These are phyloP conservation scores for Brenthis hecate DNA, from an alignment of 2,888 invertebrate species.

Conservation along the genomic window DNA sequence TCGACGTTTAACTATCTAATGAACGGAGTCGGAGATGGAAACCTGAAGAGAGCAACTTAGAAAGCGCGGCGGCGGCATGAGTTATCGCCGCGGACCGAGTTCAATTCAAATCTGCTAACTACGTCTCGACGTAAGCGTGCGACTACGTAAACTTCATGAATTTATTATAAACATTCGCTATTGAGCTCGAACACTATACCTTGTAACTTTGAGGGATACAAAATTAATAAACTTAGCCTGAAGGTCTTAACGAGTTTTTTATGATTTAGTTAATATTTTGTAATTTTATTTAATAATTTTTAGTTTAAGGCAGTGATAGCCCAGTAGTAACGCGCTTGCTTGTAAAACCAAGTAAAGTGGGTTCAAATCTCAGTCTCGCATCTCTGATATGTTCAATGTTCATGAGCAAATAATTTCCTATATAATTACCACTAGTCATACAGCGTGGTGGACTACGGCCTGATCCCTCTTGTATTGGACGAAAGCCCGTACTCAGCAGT, in stretches of 20 bases:
- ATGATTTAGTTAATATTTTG: neutral
- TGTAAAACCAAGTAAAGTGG: too few relatives aligned
- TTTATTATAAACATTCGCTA: constrained; percentile 48
- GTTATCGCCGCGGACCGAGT: constrained; percentile 43
- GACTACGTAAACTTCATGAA: constrained; percentile 48
- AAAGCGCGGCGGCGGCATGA: constrained; percentile 45
- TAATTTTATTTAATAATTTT: too few relatives aligned
- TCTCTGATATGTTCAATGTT: too few relatives aligned
- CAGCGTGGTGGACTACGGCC: too few relatives aligned
- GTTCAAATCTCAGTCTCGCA: too few relatives aligned
- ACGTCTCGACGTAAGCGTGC: constrained; percentile 54
- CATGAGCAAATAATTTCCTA: too few relatives aligned
- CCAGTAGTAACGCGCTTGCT: too few relatives aligned
- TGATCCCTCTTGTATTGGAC: too few relatives aligned
- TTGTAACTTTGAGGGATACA: constrained; percentile 39
- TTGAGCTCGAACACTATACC: constrained; percentile 43
- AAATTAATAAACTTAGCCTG: constrained; percentile 18
- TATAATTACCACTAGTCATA: too few relatives aligned
- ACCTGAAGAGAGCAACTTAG: constrained; percentile 50
- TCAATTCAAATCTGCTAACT: constrained; percentile 60
- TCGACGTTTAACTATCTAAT: constrained; percentile 65
- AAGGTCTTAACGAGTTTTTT: constrained; percentile 18
- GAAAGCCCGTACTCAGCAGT: too few relatives aligned
- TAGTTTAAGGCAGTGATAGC: too few relatives aligned
- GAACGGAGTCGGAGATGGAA: constrained; percentile 63